Percentiles rank a stretch among this genome's conserved stretches.
These are phyloP conservation scores for Cyclopterus lumpus DNA, from an alignment of 2,797 vertebrate species.

Conservation along the genomic window DNA sequence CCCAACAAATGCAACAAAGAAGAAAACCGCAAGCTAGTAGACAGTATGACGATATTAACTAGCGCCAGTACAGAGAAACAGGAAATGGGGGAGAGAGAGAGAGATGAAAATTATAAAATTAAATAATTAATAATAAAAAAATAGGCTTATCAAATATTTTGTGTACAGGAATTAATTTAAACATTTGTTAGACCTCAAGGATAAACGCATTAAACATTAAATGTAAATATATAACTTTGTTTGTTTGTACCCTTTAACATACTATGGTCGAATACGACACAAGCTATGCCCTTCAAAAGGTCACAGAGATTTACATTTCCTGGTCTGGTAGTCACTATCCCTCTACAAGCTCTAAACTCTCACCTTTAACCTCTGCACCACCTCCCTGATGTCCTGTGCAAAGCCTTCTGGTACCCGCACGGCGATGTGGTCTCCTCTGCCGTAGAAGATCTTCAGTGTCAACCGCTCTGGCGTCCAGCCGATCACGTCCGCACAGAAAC, in stretches of 20 bases:
- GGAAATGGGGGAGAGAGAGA: neutral
- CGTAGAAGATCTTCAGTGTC: conserved; percentile 91
- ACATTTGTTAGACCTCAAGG: neutral
- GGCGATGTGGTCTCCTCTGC: conserved; percentile 91
- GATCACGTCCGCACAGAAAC: conserved; percentile 92
- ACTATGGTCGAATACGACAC: neutral
- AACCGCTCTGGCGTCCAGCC: conserved; percentile 90
- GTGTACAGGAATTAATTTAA: neutral
- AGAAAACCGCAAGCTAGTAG: neutral
- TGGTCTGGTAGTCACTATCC: neutral
- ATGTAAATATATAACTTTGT: neutral
- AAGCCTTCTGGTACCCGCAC: conserved; percentile 83
- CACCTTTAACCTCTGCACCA: conserved; percentile 94
- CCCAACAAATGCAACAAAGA: neutral
- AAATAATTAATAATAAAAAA: neutral
- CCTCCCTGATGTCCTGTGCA: conserved; percentile 89
- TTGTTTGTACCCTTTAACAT: neutral
- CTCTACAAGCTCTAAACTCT: conserved; percentile 34
- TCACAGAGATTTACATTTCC: neutral
- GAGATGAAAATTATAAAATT: neutral
- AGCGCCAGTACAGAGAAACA: neutral
- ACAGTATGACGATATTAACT: neutral
- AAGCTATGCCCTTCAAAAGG: neutral
- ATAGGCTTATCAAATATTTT: neutral
- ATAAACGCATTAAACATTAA: neutral